These are phyloP conservation scores for Brevipalpus yothersi DNA, from an alignment of 1,140 invertebrate genomes.

Conservation along the genomic window DNA sequence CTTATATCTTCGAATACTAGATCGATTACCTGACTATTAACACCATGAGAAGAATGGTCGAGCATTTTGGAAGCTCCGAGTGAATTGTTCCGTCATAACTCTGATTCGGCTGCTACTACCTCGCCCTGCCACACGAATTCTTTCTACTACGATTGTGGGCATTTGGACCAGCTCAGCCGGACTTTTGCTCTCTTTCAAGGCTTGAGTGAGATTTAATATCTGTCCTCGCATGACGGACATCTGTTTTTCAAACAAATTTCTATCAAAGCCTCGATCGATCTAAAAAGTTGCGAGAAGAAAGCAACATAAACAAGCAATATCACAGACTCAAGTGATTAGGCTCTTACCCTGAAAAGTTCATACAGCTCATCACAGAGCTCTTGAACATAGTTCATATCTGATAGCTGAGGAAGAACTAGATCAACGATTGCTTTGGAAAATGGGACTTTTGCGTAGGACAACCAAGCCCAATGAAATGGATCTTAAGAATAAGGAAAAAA, in stretches of 20 bases:
- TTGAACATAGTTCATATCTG: slow-evolving; percentile 94
- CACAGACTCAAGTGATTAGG: neutral
- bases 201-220: slow-evolving; percentile 90
- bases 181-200: slow-evolving; percentile 78
- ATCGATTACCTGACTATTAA: slow-evolving; percentile 24
- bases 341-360: slow-evolving; percentile 69
- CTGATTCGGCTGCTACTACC: slow-evolving; percentile 35
- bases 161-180: slow-evolving; percentile 92
- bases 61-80: slow-evolving; percentile 85
- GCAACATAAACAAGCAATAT: neutral
- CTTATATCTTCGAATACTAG: neutral
- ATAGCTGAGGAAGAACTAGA: slow-evolving; percentile 63
- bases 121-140: slow-evolving; percentile 17
- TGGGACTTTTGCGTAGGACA: slow-evolving; percentile 80
- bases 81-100: slow-evolving; percentile 65
- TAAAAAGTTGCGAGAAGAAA: slow-evolving; percentile 19
- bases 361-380: slow-evolving; percentile 89
- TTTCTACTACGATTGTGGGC: slow-evolving; percentile 86
- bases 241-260: slow-evolving; percentile 78
- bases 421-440: slow-evolving; percentile 77
- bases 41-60: slow-evolving; percentile 96
- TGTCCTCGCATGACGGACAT: slow-evolving; percentile 93
- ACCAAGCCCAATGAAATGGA: slow-evolving; percentile 98
- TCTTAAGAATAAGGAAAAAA: slow-evolving; percentile 23
- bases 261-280: slow-evolving; percentile 93